Percentiles rank a stretch among this genome's conserved stretches.
phyloP scores from a whole-genome alignment of 1,140 invertebrate species.

The Leptonema lineaticorne region DNA sequence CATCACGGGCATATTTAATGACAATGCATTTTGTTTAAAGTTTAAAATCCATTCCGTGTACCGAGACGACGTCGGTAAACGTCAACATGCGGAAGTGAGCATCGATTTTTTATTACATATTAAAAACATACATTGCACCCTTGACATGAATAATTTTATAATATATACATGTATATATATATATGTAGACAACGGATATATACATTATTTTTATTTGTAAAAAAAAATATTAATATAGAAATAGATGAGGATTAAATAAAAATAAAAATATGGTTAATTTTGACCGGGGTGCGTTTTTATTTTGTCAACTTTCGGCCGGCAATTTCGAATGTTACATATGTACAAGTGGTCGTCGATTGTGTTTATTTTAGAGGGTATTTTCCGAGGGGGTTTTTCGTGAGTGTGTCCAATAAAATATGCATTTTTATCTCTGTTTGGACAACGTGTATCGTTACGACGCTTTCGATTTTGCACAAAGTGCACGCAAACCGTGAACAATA shows the following conservation, averaged over 20 bases:
- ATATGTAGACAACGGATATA: no score
- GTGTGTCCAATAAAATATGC: conserved; percentile 36
- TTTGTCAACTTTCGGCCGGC: not conserved
- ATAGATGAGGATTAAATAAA: no score
- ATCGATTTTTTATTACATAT: no score
- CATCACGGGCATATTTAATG: no score
- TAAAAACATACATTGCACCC: no score
- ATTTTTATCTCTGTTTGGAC: conserved; percentile 42
- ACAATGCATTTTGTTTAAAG: no score
- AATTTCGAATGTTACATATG: not conserved
- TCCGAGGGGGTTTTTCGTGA: not conserved
- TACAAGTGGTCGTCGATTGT: conserved; percentile 2
- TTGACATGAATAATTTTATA: no score
- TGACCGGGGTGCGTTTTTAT: not conserved
- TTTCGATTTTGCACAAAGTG: conserved; percentile 33
- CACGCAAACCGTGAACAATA: conserved; percentile 9
- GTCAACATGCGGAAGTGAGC: no score
- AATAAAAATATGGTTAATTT: no score
- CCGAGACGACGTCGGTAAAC: no score
- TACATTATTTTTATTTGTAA: not conserved
- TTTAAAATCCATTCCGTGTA: no score
- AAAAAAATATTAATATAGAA: not conserved
- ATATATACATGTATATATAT: no score
- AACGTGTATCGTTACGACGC: conserved; percentile 39
- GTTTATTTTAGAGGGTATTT: conserved; percentile 3